Evolutionary conservation across 1,140 invertebrate species (phyloP), one percentile per base, ranked within the genome.

Genomic region (Andricus grossulariae): DNA sequence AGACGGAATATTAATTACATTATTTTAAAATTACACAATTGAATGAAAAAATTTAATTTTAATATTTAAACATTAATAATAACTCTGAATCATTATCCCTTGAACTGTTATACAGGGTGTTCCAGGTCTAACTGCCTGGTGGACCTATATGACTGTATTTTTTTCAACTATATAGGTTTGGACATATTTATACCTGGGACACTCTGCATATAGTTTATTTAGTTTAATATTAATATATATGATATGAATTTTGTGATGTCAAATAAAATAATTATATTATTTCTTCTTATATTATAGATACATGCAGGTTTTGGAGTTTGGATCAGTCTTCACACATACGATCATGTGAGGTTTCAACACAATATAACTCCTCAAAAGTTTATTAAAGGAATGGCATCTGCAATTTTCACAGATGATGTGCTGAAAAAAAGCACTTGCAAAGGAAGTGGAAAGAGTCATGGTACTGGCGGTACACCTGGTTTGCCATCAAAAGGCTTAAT

Each of bases 401-500:
- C n/a, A 1, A 16, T 52, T 52, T 52, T 52, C 16, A 52, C 51
- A 16, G 13, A 52, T 52, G 51, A 52, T 16, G 5, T n/a, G 15
- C 51, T 52, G 10, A 12, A 52, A 52, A 16, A 1, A 4, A 52
- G 51, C n/a, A 52, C 51, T 52, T 52, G 51, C 13, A 52, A 16
- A n/a, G 51, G 52, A 49, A 71, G 51, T 71, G 15, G n/a, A 55
- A 11, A 70, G 5, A 71, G 18, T 75, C n/a, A 57, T n/a, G 18
- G 11, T 3, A 74, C 18, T 52, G 16, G 32, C 32, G 16, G 32
- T 39, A 74, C 57, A 74, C 52, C 52, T 57, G 72, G 50, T 71
- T n/a, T 52, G 2, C 51, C 51, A n/a, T 52, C 80, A 78, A 79
- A 60, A 77, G 77, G 83, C 76, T 81, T 78, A 77, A 72, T 80